Evolutionary conservation across 1,140 invertebrate genomes (phyloP), one percentile per base, ranked within the genome.

Genomic region (Glossosoma conforme): DNA sequence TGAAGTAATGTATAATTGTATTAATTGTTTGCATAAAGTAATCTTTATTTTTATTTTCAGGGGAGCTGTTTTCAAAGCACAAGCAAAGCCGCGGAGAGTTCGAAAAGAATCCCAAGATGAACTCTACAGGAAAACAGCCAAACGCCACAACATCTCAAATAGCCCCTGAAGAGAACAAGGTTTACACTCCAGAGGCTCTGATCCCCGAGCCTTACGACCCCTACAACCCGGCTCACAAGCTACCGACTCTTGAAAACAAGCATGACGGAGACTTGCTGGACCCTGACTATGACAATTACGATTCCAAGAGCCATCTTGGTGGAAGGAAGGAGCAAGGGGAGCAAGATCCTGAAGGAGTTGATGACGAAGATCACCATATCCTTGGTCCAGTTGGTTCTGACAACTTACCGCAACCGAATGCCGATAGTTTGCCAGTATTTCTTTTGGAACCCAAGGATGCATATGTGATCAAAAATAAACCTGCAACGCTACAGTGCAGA

Each of bases 401-500:
- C 61, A 73, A 77, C 53, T 70, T 74, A 0, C 56, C 79, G 8
- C 72, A 77, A 21, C 69, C 73, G 20, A 66, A 74, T 24, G 72
- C 77, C 24, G 79, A 80, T 44, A 76, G 83, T 50, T 68, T 87
- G 18, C 89, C 89, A 0, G 78, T 87, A 52, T 93, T 93, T 67
- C 69, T 90, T 17, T 76, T 83, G 37, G 87, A 92, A 61, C 90
- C 90, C 0, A 77, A 86, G 60, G 82, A 89, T 65, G 79, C 85
- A 10, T 93, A 83, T 73, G 87, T 92, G 50, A 82, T 91, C 30
- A 90, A 89, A 68, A 89, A 84, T 67, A 89, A 90, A 65, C 84
- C 89, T 1, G 89, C 87, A 1, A 82, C 77, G 0, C 71, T 94
- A 21, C 82, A 81, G 43, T 93, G 91, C 65, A 79, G 84, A 45